Evolutionary conservation across 2,888 invertebrate species (phyloP).

Genomic region (Flexamia atlantica): DNA sequence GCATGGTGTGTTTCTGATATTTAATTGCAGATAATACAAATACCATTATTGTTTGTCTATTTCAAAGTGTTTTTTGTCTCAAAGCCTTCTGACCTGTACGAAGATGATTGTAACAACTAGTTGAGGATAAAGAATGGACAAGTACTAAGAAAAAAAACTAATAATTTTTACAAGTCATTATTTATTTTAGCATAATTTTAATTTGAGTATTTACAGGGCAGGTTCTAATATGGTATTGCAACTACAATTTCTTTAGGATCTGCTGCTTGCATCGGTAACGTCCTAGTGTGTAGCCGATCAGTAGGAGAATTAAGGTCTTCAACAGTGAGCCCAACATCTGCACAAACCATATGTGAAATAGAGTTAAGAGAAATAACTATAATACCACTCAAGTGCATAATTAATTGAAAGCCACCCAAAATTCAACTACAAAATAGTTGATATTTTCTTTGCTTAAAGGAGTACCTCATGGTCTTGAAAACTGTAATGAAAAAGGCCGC

Average conservation of each 20-base stretch:
- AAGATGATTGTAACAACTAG: no score
- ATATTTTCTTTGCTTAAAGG: not conserved
- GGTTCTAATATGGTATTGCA: not conserved
- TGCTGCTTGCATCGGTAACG: slow-evolving; percentile 31
- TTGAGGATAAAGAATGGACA: no score
- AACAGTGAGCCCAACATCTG: slow-evolving; percentile 18
- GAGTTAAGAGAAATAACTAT: not conserved
- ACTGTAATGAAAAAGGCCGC: no score
- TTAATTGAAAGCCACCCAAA: not conserved
- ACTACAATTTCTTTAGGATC: not conserved
- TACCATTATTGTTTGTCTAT: no score
- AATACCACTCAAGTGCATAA: not conserved
- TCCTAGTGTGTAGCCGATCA: slow-evolving; percentile 33
- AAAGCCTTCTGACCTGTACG: no score
- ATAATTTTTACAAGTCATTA: no score
- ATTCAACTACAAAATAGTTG: not conserved
- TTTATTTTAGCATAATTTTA: not conserved
- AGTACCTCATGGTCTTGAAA: not conserved
- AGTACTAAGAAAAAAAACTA: no score
- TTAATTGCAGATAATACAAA: no score
- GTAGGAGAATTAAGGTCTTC: not conserved
- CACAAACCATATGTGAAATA: not conserved
- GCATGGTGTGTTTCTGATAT: no score
- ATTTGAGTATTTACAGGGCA: not conserved
- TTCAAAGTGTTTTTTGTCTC: no score